phyloP scores from a whole-genome alignment of 2,113 vertebrate species.

The Scophthalmus maximus region DNA sequence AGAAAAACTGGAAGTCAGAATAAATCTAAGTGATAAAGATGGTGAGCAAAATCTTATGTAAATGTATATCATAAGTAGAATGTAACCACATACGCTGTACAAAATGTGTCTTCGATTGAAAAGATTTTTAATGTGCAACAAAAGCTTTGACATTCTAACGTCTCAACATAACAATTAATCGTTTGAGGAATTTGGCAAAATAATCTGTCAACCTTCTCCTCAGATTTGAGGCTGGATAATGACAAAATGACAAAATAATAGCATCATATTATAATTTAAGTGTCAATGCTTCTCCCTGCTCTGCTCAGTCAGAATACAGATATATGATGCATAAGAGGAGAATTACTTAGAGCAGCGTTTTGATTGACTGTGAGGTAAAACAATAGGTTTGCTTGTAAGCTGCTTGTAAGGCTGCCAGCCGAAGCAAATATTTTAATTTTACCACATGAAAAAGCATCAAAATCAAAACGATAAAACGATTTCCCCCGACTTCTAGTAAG shows the following conservation, averaged over 20 bases:
- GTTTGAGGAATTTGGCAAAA: not conserved
- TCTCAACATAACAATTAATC: no score
- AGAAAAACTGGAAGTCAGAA: not conserved
- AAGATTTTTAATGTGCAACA: no score
- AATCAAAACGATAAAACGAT: not conserved
- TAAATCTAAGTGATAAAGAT: not conserved
- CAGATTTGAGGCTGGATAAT: not conserved
- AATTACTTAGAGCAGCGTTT: not conserved
- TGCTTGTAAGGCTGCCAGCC: slow-evolving; percentile 7
- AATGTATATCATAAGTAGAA: not conserved
- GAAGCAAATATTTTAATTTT: not conserved
- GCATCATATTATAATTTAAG: no score
- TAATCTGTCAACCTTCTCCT: not conserved
- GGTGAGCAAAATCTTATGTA: not conserved
- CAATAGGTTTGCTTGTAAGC: slow-evolving; percentile 1
- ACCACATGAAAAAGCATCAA: not conserved
- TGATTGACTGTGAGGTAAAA: slow-evolving; percentile 6
- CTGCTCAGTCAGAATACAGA: not conserved
- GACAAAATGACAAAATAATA: not conserved
- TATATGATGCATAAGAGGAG: not conserved
- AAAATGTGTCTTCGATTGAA: no score
- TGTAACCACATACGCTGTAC: not conserved
- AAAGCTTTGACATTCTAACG: no score
- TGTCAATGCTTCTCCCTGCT: not conserved
- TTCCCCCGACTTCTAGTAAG: not conserved